Evolutionary conservation across 2,797 vertebrate species (phyloP).

Genomic region (Poecilia picta): DNA sequence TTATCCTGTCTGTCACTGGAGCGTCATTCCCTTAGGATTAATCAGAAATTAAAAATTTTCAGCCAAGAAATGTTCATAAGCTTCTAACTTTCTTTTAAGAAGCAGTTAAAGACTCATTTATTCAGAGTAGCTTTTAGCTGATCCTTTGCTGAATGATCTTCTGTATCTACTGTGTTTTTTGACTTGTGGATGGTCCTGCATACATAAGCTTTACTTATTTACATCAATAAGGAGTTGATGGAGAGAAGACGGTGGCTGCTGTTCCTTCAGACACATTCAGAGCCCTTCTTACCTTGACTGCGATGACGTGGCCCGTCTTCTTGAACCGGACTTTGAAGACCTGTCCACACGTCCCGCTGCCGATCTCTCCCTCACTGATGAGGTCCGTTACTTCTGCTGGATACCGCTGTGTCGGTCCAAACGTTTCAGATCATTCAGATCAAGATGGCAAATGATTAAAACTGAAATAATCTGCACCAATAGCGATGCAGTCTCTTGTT

Average conservation of each 20-base stretch:
- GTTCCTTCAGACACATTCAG: not conserved
- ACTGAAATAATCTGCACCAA: not conserved
- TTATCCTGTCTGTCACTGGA: not conserved
- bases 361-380: conserved; percentile 92
- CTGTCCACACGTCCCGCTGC: conserved; percentile 94
- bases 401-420: conserved; percentile 81
- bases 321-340: conserved; percentile 96
- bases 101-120: not conserved
- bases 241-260: not conserved
- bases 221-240: not conserved
- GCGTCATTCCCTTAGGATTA: not conserved
- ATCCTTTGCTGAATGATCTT: not conserved
- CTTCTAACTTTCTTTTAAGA: not conserved
- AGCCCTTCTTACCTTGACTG: conserved; percentile 87
- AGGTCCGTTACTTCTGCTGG: conserved; percentile 93
- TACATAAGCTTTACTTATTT: not conserved
- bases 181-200: not conserved
- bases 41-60: not conserved
- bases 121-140: not conserved
- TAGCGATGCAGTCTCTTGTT: not conserved
- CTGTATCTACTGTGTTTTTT: not conserved
- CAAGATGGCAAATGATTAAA: not conserved
- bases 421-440: not conserved
- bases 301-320: conserved; percentile 91
- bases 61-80: not conserved